Evolutionary conservation across 35 echinoderm and acorn worm genomes (phyloP).

Genomic region (Heliocidaris tuberculata): DNA sequence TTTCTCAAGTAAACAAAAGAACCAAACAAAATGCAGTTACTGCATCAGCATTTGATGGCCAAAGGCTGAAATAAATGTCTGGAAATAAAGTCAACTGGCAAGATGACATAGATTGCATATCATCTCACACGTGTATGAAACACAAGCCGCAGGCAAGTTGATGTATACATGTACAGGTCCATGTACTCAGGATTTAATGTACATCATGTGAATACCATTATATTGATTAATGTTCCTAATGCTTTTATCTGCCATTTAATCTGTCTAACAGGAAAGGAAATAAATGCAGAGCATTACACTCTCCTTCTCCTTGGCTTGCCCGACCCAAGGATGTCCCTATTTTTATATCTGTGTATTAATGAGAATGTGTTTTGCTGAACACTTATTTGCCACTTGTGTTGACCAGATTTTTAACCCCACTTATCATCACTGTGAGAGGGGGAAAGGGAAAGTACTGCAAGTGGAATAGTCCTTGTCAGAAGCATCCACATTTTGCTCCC

Average conservation of each 20-base stretch:
- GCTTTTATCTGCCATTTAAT: conserved; percentile 1
- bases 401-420: neutral
- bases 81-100: neutral
- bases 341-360: neutral
- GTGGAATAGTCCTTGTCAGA: too few relatives aligned
- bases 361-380: too few relatives aligned
- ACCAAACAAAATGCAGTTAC: neutral
- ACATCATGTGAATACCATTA: neutral
- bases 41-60: neutral
- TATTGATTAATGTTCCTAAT: conserved; percentile 12
- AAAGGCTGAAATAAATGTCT: neutral
- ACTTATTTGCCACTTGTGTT: neutral
- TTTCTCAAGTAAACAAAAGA: neutral
- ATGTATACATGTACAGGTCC: too few relatives aligned
- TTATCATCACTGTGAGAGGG: too few relatives aligned
- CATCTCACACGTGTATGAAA: neutral
- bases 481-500: too few relatives aligned
- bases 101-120: neutral
- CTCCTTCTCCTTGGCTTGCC: neutral
- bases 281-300: neutral
- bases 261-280: neutral
- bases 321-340: neutral
- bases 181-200: neutral
- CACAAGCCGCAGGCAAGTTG: neutral
- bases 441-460: too few relatives aligned